Percentiles rank a stretch among this genome's conserved stretches.
Evolutionary conservation across 2,113 vertebrate species (phyloP).

Genomic region (Serinus canaria): DNA sequence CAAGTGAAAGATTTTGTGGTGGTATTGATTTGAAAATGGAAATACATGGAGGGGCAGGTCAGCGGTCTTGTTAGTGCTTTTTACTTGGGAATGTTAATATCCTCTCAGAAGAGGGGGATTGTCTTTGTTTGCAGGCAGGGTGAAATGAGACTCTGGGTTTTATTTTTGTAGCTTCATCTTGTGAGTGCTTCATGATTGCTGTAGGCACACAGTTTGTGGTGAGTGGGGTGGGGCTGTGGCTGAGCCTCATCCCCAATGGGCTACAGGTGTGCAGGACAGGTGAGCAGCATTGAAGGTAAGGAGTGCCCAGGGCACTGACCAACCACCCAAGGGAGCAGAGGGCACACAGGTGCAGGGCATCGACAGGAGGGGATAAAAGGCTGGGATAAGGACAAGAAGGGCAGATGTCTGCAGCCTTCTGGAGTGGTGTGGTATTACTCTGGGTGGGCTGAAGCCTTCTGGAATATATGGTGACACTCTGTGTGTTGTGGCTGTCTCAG

Average conservation of each 20-base stretch:
- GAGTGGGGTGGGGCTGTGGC: not conserved
- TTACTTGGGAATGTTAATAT: not conserved
- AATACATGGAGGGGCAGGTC: not conserved
- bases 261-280: not conserved
- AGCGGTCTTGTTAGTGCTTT: not conserved
- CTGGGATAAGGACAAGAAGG: not conserved
- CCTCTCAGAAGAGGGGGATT: not conserved
- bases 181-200: fast-evolving
- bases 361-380: not conserved
- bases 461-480: fast-evolving
- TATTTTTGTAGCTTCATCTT: not conserved
- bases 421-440: not conserved
- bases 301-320: not conserved
- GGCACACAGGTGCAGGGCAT: not conserved
- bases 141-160: not conserved
- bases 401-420: not conserved
- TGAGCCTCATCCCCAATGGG: not conserved
- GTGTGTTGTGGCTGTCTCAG: fast-evolving
- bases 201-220: not conserved
- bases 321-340: not conserved
- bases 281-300: not conserved
- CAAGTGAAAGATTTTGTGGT: not conserved
- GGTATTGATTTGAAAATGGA: not conserved
- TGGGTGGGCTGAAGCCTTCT: not conserved
- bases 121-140: not conserved